phyloP scores from a whole-genome alignment of 53 echinoderm and acorn worm genomes.

The Mesocentrotus franciscanus region DNA sequence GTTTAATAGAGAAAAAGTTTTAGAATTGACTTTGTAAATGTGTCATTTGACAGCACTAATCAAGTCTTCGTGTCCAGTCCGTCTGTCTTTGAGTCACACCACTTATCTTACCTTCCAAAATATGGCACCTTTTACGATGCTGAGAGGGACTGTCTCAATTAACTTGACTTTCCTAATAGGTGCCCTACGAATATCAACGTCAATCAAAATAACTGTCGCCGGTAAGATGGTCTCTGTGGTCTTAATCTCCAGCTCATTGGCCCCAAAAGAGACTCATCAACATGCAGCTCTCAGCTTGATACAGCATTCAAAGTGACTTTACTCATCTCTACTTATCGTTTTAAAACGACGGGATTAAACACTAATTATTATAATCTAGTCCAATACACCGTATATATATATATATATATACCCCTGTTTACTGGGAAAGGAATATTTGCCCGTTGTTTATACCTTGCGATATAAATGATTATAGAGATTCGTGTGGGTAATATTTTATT shows the following conservation, averaged over 20 bases:
- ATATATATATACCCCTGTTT: no score
- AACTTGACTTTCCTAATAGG: conserved; percentile 60
- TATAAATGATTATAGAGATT: no score
- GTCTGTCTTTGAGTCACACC: neutral
- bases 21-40: neutral
- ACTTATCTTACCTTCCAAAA: neutral
- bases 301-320: neutral
- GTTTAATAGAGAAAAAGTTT: neutral
- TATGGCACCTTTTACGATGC: neutral
- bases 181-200: neutral
- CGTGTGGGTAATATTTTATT: no score
- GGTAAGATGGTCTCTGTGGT: conserved; percentile 29
- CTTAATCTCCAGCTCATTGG: neutral
- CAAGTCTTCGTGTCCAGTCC: neutral
- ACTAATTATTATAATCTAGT: neutral
- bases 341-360: conserved; percentile 7
- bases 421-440: neutral
- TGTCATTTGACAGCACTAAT: neutral
- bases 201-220: conserved; percentile 48
- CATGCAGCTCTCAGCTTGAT: conserved; percentile 7
- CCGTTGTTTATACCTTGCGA: neutral
- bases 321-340: conserved; percentile 20
- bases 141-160: conserved; percentile 36
- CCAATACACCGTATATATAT: neutral
- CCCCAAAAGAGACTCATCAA: neutral